Conservation (phyloP, 2,888 invertebrate genomes). For the Arrhopalites spinosus region DNA sequence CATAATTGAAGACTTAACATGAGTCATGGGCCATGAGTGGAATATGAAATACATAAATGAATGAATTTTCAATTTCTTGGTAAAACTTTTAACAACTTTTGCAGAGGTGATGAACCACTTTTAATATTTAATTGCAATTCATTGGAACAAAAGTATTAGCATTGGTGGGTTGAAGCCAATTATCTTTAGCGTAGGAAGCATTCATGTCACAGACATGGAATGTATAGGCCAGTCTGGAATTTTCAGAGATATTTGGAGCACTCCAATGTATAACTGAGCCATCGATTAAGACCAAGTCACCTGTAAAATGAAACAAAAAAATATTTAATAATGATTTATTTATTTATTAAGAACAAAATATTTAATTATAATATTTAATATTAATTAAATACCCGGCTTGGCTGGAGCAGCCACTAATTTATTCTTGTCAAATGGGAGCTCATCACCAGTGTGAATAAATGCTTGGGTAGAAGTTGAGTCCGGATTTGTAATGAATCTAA, state of each 20-base stretch:
- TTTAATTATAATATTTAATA: no score
- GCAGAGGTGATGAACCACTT: no score
- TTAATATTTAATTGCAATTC: no score
- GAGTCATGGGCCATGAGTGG: no score
- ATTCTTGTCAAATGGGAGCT: slow-evolving; percentile 69
- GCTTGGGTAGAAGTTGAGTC: slow-evolving; percentile 66
- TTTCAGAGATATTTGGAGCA: slow-evolving; percentile 77
- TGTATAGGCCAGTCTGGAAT: slow-evolving; percentile 91
- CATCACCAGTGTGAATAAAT: slow-evolving; percentile 66
- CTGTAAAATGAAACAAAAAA: slow-evolving; percentile 61
- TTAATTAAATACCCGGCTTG: slow-evolving; percentile 72
- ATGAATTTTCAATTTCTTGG: no score
- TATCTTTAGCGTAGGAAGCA: slow-evolving; percentile 75
- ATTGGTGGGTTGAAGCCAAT: slow-evolving; percentile 82
- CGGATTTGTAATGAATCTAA: slow-evolving; percentile 71
- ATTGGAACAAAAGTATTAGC: slow-evolving; percentile 67
- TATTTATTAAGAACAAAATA: background rate
- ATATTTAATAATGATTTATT: background rate
- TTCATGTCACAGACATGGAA: slow-evolving; percentile 88
- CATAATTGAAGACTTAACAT: no score
- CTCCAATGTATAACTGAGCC: slow-evolving; percentile 94
- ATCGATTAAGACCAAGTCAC: slow-evolving; percentile 85
- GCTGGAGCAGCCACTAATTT: slow-evolving; percentile 80
- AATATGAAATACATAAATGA: no score
- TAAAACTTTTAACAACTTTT: no score